Evolutionary conservation across 2,797 vertebrate species (phyloP).

Genomic region (Denticeps clupeoides): DNA sequence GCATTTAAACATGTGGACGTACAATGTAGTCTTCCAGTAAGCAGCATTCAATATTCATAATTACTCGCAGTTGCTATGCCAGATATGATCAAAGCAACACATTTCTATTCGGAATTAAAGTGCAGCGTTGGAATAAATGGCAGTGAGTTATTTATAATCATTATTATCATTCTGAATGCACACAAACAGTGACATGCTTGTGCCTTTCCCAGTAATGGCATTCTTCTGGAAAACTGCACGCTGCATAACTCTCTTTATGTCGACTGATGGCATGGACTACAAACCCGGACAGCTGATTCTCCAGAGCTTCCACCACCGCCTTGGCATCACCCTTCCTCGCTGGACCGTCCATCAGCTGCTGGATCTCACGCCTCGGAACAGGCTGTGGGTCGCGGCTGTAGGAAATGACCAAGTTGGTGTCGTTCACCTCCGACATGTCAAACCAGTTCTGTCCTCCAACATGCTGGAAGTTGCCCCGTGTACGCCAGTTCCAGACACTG

Average conservation of each 20-base stretch:
- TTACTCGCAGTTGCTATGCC: not conserved
- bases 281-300: slow-evolving; percentile 53
- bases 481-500: slow-evolving; percentile 52
- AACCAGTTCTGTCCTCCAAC: slow-evolving; percentile 53
- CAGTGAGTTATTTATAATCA: not conserved
- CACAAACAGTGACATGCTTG: slow-evolving; percentile 57
- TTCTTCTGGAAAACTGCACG: slow-evolving; percentile 58
- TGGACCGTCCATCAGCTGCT: slow-evolving; percentile 46
- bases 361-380: slow-evolving; percentile 45
- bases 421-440: slow-evolving; percentile 50
- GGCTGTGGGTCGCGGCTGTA: slow-evolving; percentile 47
- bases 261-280: slow-evolving; percentile 58
- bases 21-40: not conserved
- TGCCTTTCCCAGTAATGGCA: slow-evolving; percentile 67
- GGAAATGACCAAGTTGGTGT: slow-evolving; percentile 57
- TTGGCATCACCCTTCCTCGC: slow-evolving; percentile 47
- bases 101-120: not conserved
- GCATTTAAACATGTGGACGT: not conserved
- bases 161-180: slow-evolving; percentile 50
- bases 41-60: no score
- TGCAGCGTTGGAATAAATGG: slow-evolving; percentile 3
- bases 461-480: slow-evolving; percentile 57
- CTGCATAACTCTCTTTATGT: slow-evolving; percentile 54
- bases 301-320: slow-evolving; percentile 48
- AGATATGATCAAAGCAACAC: not conserved